Base-by-base conservation (phyloP, 2,797 vertebrate species). In the Pempheris klunzingeri region DNA sequence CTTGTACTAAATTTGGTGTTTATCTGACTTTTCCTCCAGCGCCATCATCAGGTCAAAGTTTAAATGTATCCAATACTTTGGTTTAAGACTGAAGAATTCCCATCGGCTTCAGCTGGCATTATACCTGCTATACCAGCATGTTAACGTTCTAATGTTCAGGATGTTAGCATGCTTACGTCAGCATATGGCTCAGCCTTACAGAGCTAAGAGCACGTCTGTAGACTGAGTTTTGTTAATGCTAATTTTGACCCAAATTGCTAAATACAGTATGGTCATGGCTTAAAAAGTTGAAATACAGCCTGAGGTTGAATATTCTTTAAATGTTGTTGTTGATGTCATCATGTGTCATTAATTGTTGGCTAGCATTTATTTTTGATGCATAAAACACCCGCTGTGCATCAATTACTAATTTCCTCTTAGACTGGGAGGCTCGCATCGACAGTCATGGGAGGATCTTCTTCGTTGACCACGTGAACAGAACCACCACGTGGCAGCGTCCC, bases 381-480 rank as follows among this genome's bases (percentile, higher is more conserved):
- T 80, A 85, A 62, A 79, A 75, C 71, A 76, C 47, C 59, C 50
- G 0, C 60, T 54, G 54, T 54, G 20, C 22, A 8, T 78, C 34
- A 38, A 8, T 75, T 57, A 44, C 71, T 39, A 5, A 46, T 65
- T 38, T 28, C 43, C 53, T 71, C 47, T 77, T 86, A 99, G 98
- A 99, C 87, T 99, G 98, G 98, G 98, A 99, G 92, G 98, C 98
- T 18, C 96, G 98, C 38, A 99, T 99, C 36, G 98, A 99, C 94
- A 99, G 98, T 91, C 98, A 99, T 0, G 98, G 98, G 1, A 95
- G 98, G 68, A 97, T 99, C 87, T 99, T 99, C 92, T 99, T 99
- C 0, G 98, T 99, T 93, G 98, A 99, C 83, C 98, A 99, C 0
- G 97, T 99, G 78, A 99, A 99, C 94, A 96, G 98, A 79, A 99